phyloP scores from a whole-genome alignment of 2,113 vertebrate genomes.

The Perccottus glenii region DNA sequence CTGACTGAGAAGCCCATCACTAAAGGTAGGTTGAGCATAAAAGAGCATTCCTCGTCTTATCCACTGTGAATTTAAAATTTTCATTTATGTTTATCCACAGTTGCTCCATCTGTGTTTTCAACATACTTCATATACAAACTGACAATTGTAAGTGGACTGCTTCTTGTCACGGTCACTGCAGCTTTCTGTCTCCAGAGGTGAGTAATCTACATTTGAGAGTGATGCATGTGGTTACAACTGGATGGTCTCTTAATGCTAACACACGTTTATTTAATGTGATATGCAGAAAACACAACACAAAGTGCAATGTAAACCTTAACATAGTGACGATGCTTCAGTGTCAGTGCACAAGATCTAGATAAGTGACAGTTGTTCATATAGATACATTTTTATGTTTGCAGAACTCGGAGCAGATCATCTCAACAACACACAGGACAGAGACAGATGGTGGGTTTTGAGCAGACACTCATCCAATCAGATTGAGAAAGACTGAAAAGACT shows the following conservation, averaged over 20 bases:
- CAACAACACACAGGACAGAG: background rate
- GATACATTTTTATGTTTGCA: background rate
- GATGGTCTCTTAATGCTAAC: too few species aligned
- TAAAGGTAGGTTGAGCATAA: slow-evolving; percentile 36
- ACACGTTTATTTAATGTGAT: too few species aligned
- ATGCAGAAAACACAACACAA: too few species aligned
- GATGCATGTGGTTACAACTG: background rate
- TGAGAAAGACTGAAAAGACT: too few species aligned
- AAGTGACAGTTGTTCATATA: background rate
- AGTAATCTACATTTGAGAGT: slow-evolving; percentile 9
- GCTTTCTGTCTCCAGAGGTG: slow-evolving; percentile 35
- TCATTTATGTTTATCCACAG: slow-evolving; percentile 14
- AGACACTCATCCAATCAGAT: background rate
- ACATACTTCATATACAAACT: background rate
- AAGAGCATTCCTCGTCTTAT: background rate
- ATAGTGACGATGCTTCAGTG: background rate
- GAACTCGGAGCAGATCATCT: slow-evolving; percentile 4
- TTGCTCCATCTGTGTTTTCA: accelerated
- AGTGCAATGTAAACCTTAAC: background rate
- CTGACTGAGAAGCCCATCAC: slow-evolving; percentile 8
- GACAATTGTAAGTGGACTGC: background rate
- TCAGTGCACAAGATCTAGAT: too few species aligned
- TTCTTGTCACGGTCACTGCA: slow-evolving; percentile 15
- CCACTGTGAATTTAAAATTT: background rate
- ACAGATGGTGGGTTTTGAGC: background rate